Base-by-base conservation (phyloP, 2,113 vertebrate species). In the Orientallactaga bullata region DNA sequence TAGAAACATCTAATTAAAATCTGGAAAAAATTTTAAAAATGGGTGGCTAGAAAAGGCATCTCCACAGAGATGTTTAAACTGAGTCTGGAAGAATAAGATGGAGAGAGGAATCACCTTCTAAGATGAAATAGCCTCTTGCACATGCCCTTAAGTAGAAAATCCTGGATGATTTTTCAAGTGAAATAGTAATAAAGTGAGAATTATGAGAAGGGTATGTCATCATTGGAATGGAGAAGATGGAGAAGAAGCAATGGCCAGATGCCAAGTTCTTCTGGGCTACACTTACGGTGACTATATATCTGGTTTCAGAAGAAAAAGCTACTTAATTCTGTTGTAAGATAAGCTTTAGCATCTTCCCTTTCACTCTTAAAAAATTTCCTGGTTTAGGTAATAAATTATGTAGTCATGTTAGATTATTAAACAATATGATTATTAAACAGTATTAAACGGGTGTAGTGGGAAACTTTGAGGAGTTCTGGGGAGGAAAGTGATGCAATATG, bases 291-390 rank as follows among this genome's bases (percentile, higher is more conserved):
- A 58, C 24, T 4, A 13, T 65, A 2, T 71, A 18, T 74, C 71
- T 32, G 47, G 23, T 88, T 51, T 82, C 55, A n/a, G 8, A 17
- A 47, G 69, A 37, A 83, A 4, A 30, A 13, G 61, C 68, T 95
- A 63, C 5, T 65, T 51, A 89, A 65, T 28, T 11, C 47, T 88
- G 7, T 85, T 55, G 13, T 55, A 26, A 65, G 58, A 0, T 77
- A 83, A n/a, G 74, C 74, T 69, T 74, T 63, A 72, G 28, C 2
- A 21, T 47, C 8, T 81, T 32, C 58, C 8, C 63, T 12, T 63
- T 26, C 37, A 82, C 16, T 42, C 61, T 24, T 35, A 89, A 51
- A 96, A 80, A 60, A n/a, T 73, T 47, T 80, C 47, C 81, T 93
- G 32, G 32, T 80, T 90, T 94, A 65, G 51, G 23, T 16, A 88